Conservation (phyloP, 2,797 vertebrate genomes). For the Furcifer pardalis region DNA sequence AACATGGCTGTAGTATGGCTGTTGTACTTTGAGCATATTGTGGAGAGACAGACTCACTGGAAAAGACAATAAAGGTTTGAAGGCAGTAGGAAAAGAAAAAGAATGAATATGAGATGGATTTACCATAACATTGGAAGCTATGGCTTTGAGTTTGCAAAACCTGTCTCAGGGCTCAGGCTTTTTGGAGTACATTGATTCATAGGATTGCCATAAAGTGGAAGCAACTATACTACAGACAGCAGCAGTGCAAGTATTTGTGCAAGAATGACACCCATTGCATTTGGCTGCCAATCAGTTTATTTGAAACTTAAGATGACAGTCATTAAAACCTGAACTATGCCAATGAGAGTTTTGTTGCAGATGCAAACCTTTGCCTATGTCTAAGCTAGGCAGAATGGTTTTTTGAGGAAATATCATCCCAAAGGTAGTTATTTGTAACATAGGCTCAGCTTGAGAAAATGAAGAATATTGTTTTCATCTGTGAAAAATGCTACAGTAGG, state of each 20-base stretch:
- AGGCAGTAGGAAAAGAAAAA: too few relatives aligned
- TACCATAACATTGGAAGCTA: too few relatives aligned
- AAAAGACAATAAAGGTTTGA: too few relatives aligned
- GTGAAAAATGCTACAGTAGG: background rate
- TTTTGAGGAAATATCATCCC: background rate
- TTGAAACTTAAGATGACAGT: background rate
- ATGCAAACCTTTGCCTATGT: background rate
- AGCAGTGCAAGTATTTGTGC: background rate
- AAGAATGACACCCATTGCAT: background rate
- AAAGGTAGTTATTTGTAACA: background rate
- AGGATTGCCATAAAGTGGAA: too few relatives aligned
- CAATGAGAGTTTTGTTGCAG: background rate
- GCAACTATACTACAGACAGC: background rate
- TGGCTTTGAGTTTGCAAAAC: too few relatives aligned
- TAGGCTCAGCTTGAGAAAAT: background rate
- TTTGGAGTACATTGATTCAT: too few relatives aligned
- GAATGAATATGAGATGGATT: too few relatives aligned
- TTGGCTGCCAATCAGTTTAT: background rate
- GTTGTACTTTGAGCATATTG: too few relatives aligned
- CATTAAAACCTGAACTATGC: background rate
- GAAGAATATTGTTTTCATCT: constrained; percentile 14
- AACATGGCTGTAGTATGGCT: too few relatives aligned
- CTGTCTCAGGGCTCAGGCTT: too few relatives aligned
- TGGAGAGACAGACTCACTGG: too few relatives aligned
- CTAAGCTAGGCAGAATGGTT: background rate